phyloP scores from a whole-genome alignment of 2,888 invertebrate genomes.

The Furcula furcula region DNA sequence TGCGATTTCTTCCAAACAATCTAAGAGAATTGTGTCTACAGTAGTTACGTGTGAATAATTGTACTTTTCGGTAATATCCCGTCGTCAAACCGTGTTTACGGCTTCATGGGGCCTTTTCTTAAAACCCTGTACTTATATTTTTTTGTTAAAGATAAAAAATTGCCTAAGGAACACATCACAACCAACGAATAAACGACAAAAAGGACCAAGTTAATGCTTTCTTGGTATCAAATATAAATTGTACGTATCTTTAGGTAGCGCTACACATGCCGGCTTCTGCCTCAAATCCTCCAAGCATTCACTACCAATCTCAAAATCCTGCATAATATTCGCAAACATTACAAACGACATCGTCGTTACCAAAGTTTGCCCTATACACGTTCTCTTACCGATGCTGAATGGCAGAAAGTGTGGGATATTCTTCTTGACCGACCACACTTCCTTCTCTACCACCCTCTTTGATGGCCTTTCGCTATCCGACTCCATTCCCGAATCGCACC shows the following conservation, averaged over 20 bases:
- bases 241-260: slow-evolving; percentile 88
- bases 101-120: too few relatives aligned
- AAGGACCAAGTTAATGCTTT: slow-evolving; percentile 51
- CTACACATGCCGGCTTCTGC: slow-evolving; percentile 86
- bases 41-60: background rate
- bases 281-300: slow-evolving; percentile 75
- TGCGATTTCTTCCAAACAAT: background rate
- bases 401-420: slow-evolving; percentile 89
- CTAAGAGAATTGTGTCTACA: background rate
- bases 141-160: too few relatives aligned
- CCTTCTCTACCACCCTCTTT: slow-evolving; percentile 56
- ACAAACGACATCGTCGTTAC: slow-evolving; percentile 90
- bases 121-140: too few relatives aligned
- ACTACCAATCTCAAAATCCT: slow-evolving; percentile 85
- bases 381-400: slow-evolving; percentile 93
- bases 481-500: slow-evolving; percentile 82
- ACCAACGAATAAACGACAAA: slow-evolving; percentile 15
- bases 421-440: slow-evolving; percentile 65
- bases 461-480: slow-evolving; percentile 63
- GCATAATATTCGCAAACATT: slow-evolving; percentile 86
- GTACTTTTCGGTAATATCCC: background rate
- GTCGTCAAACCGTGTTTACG: too few relatives aligned
- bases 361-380: slow-evolving; percentile 91
- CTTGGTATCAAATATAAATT: slow-evolving; percentile 82
- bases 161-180: slow-evolving; percentile 4